Percentiles rank a stretch among this genome's conserved stretches.
Evolutionary conservation across 2,113 vertebrate species (phyloP).

Genomic region (Peucedramus taeniatus): DNA sequence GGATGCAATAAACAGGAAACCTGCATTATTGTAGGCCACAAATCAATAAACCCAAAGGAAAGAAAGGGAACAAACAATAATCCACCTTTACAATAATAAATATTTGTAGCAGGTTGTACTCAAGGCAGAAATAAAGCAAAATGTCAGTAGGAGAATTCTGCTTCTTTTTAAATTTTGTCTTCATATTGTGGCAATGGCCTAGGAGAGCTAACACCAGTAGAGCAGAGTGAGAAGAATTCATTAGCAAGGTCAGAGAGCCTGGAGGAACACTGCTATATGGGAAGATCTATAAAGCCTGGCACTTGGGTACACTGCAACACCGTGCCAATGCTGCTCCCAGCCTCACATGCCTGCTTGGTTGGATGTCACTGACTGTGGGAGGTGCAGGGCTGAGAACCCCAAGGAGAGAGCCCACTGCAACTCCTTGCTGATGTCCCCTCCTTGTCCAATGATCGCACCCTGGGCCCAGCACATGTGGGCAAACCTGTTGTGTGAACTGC

Average conservation of each 20-base stretch:
- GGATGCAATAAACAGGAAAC: not conserved
- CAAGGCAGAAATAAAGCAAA: not conserved
- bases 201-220: not conserved
- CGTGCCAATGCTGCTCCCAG: not conserved
- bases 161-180: not conserved
- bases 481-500: not conserved
- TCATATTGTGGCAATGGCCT: not conserved
- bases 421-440: not conserved
- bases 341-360: not conserved
- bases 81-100: not conserved
- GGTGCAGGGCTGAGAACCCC: not conserved
- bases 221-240: not conserved
- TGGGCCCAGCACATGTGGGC: accelerated
- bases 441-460: accelerated
- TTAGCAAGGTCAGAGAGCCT: not conserved
- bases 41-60: not conserved
- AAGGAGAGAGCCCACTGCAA: not conserved
- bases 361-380: not conserved
- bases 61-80: not conserved
- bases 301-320: not conserved
- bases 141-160: not conserved
- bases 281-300: not conserved
- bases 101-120: not conserved
- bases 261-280: not conserved
- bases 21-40: not conserved